Base-by-base conservation (phyloP, 30 jellyfish, hydroid and myxozoan species). In the Pelagia noctiluca region DNA sequence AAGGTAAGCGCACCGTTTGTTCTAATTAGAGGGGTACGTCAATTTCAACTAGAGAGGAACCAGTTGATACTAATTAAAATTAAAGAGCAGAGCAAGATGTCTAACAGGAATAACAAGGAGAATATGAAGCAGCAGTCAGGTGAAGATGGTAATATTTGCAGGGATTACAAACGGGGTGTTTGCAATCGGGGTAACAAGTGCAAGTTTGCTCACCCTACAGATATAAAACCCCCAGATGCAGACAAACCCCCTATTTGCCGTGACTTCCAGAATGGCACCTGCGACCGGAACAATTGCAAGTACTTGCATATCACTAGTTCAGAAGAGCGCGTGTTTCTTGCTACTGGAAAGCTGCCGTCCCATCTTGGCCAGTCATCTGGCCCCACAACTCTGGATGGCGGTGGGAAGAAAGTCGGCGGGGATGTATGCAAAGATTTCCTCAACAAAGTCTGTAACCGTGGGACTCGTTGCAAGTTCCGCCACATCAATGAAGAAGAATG, bases 161-260 rank as follows among this genome's bases (percentile, higher is more conserved):
- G 98, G 37, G 98, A 92, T 82, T 92, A 74, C 84, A 80, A 86
- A 75, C 88, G 98, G 63, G 98, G 98, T 46, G 98, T 92, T 18
- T 92, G 98, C 88, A 85, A 86, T 35, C 69, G 98, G 35, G 98
- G 98, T 29, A 74, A 35, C 84, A 79, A 76, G 50, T 92, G 98
- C 83, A 86, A 86, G 63, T 92, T 92, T 61, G 86, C 25, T 35
- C 98, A 92, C 63, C 96, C 98, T 18, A 81, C 89, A 21, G 73
- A 74, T 48, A 86, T 86, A 24, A 68, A 57, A 47, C 94, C 86
- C 68, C 91, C 91, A 18, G 93, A 85, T 18, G 46, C 19, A 31
- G 90, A 92, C 54, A 86, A 81, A 50, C 90, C 92, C 72, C 98
- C 98, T 23, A 78, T 92, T 76, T 92, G 98, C 49, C 90, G 94